Percentiles rank a stretch among this genome's conserved stretches.
Evolutionary conservation across 2,113 vertebrate genomes (phyloP).

Genomic region (Silurus glanis): DNA sequence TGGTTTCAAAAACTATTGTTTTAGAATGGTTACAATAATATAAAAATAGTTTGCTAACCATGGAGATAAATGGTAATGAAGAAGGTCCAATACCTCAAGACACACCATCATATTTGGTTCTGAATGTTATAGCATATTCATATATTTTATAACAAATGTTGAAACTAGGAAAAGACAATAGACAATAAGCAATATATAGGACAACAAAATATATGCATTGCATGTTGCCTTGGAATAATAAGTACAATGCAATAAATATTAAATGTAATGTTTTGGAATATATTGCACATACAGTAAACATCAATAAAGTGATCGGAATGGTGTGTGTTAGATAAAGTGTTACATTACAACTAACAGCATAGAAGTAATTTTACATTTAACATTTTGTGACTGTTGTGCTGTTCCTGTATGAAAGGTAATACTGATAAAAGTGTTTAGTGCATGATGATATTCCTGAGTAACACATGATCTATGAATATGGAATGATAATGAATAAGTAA

Average conservation of each 20-base stretch:
- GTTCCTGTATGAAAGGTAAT: background rate
- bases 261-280: background rate
- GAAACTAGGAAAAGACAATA: no score
- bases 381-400: background rate
- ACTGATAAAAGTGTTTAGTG: background rate
- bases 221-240: background rate
- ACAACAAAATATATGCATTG: background rate
- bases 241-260: background rate
- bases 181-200: background rate
- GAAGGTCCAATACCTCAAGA: no score
- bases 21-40: no score
- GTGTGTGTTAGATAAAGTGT: background rate
- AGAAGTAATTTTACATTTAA: background rate
- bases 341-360: background rate
- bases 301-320: background rate
- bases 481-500: conserved; percentile 1
- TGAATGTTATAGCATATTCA: no score
- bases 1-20: no score
- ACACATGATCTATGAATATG: conserved; percentile 3
- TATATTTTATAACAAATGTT: no score
- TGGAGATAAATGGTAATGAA: no score
- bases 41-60: no score
- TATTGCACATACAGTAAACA: background rate
- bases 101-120: no score
- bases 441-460: background rate